Base-by-base conservation (phyloP, 2,888 invertebrate species). In the Priapulus caudatus region DNA sequence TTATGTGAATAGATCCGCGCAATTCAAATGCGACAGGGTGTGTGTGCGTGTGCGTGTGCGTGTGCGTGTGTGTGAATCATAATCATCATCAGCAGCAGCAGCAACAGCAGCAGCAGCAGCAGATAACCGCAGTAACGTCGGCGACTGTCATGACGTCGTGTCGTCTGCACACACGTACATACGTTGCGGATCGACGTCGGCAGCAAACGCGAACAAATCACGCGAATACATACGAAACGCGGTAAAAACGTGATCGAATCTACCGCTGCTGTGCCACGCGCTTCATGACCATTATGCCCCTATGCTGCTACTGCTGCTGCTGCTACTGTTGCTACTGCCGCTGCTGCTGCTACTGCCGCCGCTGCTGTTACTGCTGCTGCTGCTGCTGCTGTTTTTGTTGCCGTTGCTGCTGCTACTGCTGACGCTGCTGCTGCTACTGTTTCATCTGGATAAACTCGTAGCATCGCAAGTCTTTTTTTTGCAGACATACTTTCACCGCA, bases 281-380 rank as follows among this genome's bases (percentile, higher is more conserved):
- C 33, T 33, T 10, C 33, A 10, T 10, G 10, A 10, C 10, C 33
- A 10, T 10, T n/a, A 10, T 10, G 10, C n/a, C 10, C 33, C n/a
- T 10, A 10, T 33, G 33, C 33, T 33, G 33, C 10, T n/a, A n/a
- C 33, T 33, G 33, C 33, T 33, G 33, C 33, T 33, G 33, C 33
- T 33, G 33, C 33, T 33, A n/a, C 33, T 33, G 33, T n/a, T 33
- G 33, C 33, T 33, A n/a, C 33, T 33, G 33, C 33, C n/a, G 33
- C 33, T 33, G 33, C 33, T 33, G 33, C 33, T 33, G 33, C 33
- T 33, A n/a, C 33, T 33, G 33, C 33, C n/a, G 33, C 33, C n/a
- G 33, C 33, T 33, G 33, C 33, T 33, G 33, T n/a, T 33, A n/a
- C 33, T 33, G 33, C 33, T 33, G 33, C 33, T 33, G 33, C 33